These are phyloP conservation scores for Glaucidium brasilianum DNA, from an alignment of 2,113 vertebrate genomes.

Conservation along the genomic window DNA sequence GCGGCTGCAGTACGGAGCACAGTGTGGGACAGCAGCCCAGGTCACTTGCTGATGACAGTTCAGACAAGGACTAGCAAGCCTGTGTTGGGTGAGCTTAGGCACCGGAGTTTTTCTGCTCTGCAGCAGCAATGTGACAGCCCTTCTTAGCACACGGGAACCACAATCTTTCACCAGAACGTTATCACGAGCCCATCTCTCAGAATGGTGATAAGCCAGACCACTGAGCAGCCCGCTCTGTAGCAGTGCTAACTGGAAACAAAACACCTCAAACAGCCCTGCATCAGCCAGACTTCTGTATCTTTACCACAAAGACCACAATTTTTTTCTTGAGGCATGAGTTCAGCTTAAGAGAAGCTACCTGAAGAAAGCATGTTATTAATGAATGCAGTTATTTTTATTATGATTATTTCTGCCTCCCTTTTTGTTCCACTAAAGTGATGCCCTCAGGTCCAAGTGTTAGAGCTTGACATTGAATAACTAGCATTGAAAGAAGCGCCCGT, in stretches of 20 bases:
- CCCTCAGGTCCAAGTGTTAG: background rate
- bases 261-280: background rate
- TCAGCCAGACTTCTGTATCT: background rate
- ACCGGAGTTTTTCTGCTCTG: background rate
- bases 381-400: background rate
- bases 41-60: background rate
- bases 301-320: background rate
- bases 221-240: background rate
- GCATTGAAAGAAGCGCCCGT: background rate
- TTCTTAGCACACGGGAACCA: background rate
- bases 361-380: background rate
- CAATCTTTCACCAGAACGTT: accelerated
- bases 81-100: accelerated
- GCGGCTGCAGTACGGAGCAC: background rate
- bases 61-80: accelerated
- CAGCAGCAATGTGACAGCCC: background rate
- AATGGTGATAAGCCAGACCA: background rate
- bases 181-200: accelerated
- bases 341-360: background rate
- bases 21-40: accelerated
- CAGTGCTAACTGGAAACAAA: background rate
- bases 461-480: background rate
- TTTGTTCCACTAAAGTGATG: background rate
- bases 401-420: background rate
- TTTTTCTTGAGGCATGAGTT: accelerated